Base-by-base conservation (phyloP, 2,888 invertebrate species). In the Melanchra persicariae region DNA sequence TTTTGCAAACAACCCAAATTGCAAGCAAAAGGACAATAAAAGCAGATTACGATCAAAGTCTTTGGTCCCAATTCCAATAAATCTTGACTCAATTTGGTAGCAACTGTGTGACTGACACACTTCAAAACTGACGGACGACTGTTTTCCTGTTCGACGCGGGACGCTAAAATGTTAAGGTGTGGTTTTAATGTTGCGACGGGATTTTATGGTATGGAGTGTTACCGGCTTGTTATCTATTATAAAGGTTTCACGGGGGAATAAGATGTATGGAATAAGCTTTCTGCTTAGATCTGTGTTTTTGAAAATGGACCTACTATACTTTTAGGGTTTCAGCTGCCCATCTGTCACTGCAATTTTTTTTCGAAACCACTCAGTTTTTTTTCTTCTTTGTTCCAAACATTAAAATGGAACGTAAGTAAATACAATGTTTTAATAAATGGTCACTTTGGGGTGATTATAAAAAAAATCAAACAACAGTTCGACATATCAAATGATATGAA, bases 71-170 rank as follows among this genome's bases (percentile, higher is more conserved):
- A 67, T 82, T 51, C 67, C 77, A 73, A 77, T 82, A 71, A 85
- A 82, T 83, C 63, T 64, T 52, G 58, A 69, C 70, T 85, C 67
- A 74, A 75, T 83, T 85, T 58, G 51, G 60, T n/a, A 67, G 62
- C 54, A 52, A 70, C 59, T 54, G 54, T 55, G 51, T 47, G 81
- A 79, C 66, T 74, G 79, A 59, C 80, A 58, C 58, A 61, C 43
- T 79, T 57, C 74, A 65, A 83, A 73, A 68, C 22, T 82, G 79
- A 79, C 43, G 26, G 67, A 65, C 54, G 45, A 49, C 47, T 34
- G 58, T 77, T 80, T 72, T 68, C 66, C 65, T 77, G 77, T 74
- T 70, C 54, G 47, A 17, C 51, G 58, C 15, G 59, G 67, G 30
- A 55, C 40, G 64, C 58, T 79, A 79, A 79, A 70, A 73, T 71